These are phyloP conservation scores for Ophiothrix spiculata DNA, from an alignment of 35 echinoderm and acorn worm species.

Conservation along the genomic window DNA sequence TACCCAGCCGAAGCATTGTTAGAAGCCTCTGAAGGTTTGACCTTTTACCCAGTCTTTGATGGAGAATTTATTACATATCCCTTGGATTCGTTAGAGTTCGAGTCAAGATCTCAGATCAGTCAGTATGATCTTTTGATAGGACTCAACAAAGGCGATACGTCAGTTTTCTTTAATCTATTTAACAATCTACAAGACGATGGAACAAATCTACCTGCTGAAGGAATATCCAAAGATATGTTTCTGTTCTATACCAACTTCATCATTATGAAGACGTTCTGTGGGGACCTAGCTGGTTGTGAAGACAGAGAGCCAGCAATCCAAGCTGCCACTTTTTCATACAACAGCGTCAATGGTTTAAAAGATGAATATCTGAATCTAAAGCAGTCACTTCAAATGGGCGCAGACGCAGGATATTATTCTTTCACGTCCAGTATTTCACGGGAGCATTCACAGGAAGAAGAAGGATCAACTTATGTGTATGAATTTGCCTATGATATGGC, in stretches of 20 bases:
- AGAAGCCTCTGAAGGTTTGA: neutral
- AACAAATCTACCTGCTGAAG: neutral
- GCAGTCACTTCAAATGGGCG: neutral
- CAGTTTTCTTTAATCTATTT: neutral
- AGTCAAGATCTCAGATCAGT: neutral
- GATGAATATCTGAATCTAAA: neutral
- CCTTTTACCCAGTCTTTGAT: conserved; percentile 33
- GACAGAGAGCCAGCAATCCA: neutral
- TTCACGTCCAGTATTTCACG: neutral
- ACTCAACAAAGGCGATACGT: conserved; percentile 32
- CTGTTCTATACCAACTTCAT: neutral
- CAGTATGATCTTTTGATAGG: conserved; percentile 42
- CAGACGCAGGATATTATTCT: neutral
- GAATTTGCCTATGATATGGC: conserved; percentile 17
- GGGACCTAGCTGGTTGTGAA: neutral
- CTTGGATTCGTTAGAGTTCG: neutral
- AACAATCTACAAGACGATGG: neutral
- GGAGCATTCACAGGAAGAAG: neutral
- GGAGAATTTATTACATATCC: conserved; percentile 32
- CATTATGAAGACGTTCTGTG: neutral
- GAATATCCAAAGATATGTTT: neutral
- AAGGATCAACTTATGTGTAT: neutral
- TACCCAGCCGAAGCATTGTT: conserved; percentile 19
- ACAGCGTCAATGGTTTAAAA: neutral
- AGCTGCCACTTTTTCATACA: neutral